phyloP scores from a whole-genome alignment of 2,113 vertebrate species.

The Corvus hawaiiensis region DNA sequence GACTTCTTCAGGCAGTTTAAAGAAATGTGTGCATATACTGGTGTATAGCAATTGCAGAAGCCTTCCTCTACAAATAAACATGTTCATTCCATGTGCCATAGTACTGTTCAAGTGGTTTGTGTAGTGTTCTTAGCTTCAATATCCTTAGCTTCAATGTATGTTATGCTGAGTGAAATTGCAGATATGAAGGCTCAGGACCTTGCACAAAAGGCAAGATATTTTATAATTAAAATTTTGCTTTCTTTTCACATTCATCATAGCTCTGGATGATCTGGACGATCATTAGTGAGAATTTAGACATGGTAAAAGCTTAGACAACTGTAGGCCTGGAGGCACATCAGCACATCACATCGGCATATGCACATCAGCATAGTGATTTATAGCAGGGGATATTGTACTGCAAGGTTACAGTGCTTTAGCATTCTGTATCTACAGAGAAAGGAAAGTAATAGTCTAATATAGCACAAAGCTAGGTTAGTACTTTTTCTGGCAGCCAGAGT shows the following conservation, averaged over 20 bases:
- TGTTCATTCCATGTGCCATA: background rate
- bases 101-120: background rate
- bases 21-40: background rate
- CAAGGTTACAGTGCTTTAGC: background rate
- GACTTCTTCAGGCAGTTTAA: background rate
- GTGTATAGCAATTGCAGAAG: background rate
- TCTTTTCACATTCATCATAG: background rate
- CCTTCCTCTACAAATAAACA: background rate
- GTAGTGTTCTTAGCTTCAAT: background rate
- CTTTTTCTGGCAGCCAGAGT: background rate
- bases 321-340: background rate
- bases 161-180: background rate
- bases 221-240: background rate
- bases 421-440: background rate
- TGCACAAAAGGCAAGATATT: background rate
- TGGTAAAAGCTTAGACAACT: background rate
- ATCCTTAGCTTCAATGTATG: background rate
- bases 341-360: background rate
- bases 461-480: background rate
- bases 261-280: background rate
- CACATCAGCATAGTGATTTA: background rate
- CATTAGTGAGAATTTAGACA: background rate
- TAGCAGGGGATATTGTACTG: background rate
- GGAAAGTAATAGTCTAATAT: background rate
- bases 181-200: background rate